Conservation (phyloP, 2,797 vertebrate genomes). For the Chiroxiphia lanceolata region DNA sequence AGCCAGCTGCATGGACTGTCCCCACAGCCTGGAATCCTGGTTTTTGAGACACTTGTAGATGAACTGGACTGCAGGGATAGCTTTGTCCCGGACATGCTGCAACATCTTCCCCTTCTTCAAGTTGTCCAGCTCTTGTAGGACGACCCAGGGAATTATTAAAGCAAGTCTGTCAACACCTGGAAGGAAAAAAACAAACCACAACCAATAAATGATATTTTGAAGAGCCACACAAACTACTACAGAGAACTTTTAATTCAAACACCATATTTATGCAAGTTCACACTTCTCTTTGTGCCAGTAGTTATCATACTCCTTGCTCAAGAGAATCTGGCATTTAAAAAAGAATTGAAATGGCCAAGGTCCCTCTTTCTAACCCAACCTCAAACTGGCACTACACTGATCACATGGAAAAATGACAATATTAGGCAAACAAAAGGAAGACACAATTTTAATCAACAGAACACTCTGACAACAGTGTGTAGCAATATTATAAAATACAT, state of each 20-base stretch:
- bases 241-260: background rate
- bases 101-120: slow-evolving; percentile 84
- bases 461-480: background rate
- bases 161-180: slow-evolving; percentile 81
- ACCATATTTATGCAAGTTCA: background rate
- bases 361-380: background rate
- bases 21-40: slow-evolving; percentile 83
- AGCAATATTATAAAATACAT: background rate
- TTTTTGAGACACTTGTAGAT: slow-evolving; percentile 85
- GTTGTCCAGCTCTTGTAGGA: slow-evolving; percentile 91
- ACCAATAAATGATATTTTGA: background rate
- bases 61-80: slow-evolving; percentile 87
- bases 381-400: background rate
- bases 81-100: slow-evolving; percentile 81
- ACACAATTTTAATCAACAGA: background rate
- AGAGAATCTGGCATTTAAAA: background rate
- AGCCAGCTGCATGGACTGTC: slow-evolving; percentile 93
- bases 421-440: background rate
- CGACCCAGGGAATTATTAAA: slow-evolving; percentile 93
- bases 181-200: background rate
- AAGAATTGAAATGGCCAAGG: background rate
- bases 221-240: background rate
- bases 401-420: background rate
- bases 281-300: background rate
- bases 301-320: background rate